Conservation (phyloP, 2,797 vertebrate genomes). For the Lithobates pipiens region DNA sequence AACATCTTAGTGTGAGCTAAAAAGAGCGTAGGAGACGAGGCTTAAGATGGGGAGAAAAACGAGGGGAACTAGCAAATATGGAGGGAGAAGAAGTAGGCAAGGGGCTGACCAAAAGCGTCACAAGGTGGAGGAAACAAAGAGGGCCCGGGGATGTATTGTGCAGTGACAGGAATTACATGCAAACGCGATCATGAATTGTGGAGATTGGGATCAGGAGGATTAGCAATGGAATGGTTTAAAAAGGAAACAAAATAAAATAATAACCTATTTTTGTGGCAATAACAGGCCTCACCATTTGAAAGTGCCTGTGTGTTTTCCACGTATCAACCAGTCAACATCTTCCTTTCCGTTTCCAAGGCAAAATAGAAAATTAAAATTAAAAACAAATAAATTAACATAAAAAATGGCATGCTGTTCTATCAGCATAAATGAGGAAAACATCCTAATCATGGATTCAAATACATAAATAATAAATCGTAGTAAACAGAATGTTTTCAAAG, state of each 20-base stretch:
- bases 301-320: background rate
- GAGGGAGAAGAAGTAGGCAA: background rate
- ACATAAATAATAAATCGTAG: background rate
- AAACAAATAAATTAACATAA: background rate
- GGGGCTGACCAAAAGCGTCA: background rate
- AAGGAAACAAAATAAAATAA: background rate
- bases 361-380: background rate
- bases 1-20: conserved; percentile 33
- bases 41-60: conserved; percentile 42
- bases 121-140: background rate
- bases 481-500: too few relatives aligned
- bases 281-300: background rate
- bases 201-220: background rate
- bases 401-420: background rate
- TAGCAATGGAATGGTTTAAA: background rate
- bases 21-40: conserved; percentile 41
- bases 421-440: background rate
- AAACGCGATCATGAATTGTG: background rate
- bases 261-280: background rate
- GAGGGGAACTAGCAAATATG: conserved; percentile 6
- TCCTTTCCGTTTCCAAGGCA: background rate
- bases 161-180: background rate
- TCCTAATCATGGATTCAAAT: background rate
- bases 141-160: background rate
- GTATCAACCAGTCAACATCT: background rate